These are phyloP conservation scores for Caerostris extrusa DNA, from an alignment of 1,140 invertebrate species.

Conservation along the genomic window DNA sequence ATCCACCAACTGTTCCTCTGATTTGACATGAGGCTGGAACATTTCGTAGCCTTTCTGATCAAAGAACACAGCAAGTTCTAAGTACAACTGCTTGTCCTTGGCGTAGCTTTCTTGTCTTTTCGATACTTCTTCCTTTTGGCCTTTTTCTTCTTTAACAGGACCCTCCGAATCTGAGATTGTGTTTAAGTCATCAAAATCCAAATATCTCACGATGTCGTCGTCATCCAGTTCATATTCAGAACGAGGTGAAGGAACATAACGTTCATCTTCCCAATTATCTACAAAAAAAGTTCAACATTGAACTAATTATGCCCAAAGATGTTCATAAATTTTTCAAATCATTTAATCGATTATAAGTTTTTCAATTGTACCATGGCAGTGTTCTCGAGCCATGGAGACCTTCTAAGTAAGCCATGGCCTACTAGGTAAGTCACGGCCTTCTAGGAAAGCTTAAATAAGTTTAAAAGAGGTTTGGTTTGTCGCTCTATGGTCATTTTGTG, in stretches of 20 bases:
- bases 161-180: not conserved
- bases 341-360: no score
- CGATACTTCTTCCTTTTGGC: not conserved
- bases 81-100: slow-evolving; percentile 31
- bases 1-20: slow-evolving; percentile 86
- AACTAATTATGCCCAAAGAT: no score
- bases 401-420: no score
- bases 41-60: slow-evolving; percentile 87
- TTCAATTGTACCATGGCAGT: no score
- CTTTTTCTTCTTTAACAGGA: not conserved
- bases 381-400: no score
- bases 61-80: slow-evolving; percentile 88
- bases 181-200: slow-evolving; percentile 56
- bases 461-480: no score
- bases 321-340: no score
- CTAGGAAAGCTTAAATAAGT: no score
- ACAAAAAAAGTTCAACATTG: not conserved
- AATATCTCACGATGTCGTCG: slow-evolving; percentile 63
- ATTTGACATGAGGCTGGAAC: slow-evolving; percentile 86
- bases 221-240: slow-evolving; percentile 74
- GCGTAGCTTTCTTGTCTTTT: slow-evolving; percentile 26
- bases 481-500: no score
- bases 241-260: slow-evolving; percentile 57
- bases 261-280: slow-evolving; percentile 69
- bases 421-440: no score